phyloP scores from a whole-genome alignment of 1,140 invertebrate species.

The Drosophila serrata region DNA sequence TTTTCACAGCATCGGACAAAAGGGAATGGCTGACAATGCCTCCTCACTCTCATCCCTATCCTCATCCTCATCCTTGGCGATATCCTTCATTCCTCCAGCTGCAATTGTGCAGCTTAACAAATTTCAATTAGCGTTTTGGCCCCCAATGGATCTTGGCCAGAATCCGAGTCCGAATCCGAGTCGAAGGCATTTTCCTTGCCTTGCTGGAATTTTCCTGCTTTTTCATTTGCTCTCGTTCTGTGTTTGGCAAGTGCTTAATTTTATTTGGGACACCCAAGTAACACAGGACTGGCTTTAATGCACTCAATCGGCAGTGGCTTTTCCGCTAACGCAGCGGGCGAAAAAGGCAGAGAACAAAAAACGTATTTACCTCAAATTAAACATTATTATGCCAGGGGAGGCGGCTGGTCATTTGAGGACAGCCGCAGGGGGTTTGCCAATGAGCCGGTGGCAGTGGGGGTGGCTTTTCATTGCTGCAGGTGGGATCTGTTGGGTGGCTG shows the following conservation, averaged over 20 bases:
- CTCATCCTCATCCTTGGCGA: background rate
- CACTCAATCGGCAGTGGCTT: conserved; percentile 48
- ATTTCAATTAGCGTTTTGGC: conserved; percentile 71
- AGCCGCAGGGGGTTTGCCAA: conserved; percentile 63
- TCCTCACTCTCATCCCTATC: no score
- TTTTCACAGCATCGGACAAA: conserved; percentile 76
- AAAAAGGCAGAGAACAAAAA: conserved; percentile 62
- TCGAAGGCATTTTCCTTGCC: conserved; percentile 13
- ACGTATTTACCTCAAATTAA: conserved; percentile 84
- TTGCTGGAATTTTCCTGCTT: conserved; percentile 5
- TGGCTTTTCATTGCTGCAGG: conserved; percentile 10
- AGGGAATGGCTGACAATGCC: conserved; percentile 72
- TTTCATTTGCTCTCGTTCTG: conserved; percentile 2
- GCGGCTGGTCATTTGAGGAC: conserved; percentile 74
- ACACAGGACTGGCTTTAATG: conserved; percentile 65
- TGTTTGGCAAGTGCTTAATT: conserved; percentile 49
- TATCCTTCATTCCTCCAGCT: background rate
- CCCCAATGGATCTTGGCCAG: conserved; percentile 42
- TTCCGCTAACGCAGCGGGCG: conserved; percentile 42
- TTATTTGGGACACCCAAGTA: conserved; percentile 43
- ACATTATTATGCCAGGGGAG: conserved; percentile 77
- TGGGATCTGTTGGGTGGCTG: background rate
- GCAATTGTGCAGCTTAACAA: conserved; percentile 57
- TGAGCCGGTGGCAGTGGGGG: conserved; percentile 24
- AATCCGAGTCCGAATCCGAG: conserved; percentile 20